Evolutionary conservation across 2,113 vertebrate species (phyloP), one percentile per base, ranked within the genome.

Genomic region (Engystomops pustulosus): DNA sequence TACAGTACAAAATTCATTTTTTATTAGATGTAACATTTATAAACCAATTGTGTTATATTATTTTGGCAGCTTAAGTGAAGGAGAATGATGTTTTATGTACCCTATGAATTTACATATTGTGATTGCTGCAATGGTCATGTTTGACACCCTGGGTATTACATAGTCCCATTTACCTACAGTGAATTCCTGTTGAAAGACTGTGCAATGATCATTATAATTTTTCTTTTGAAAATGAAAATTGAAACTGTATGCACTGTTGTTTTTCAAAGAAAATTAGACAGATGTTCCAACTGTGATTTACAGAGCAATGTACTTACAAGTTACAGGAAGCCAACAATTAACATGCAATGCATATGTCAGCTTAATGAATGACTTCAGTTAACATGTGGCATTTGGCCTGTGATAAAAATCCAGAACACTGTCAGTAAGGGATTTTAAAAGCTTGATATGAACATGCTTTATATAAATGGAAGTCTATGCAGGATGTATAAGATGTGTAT

Each of bases 301-400:
- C 30, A 76, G 30, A 76, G 72, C 45, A 51, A 32, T 53, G n/a
- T 25, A 17, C 25, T 38, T 78, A 41, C 47, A 78, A 78, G 23
- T 23, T 58, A 53, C 74, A 76, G 47, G 74, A 76, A 76, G 30
- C 74, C 45, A 53, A 53, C 74, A 76, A 76, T 53, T 76, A 76
- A 34, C 74, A 55, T 55, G 8, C 47, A 36, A 36, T 17, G 49
- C 47, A 55, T 74, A 15, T 74, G 41, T 74, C 70, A 74, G 7
- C 30, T 47, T 74, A 27, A 74, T 49, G 25, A 71, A 72, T 72
- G 4, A 23, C 41, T 72, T 71, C 4, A 75, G 45, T 47, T 15
- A 18, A 27, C 44, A 75, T 51, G 71, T 30, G 7, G 44, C 45
- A 75, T 4, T 32, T 27, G 25, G 14, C 25, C 27, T 74, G 12